These are phyloP conservation scores for Criorhina ranunculi DNA, from an alignment of 2,888 invertebrate species.

Conservation along the genomic window DNA sequence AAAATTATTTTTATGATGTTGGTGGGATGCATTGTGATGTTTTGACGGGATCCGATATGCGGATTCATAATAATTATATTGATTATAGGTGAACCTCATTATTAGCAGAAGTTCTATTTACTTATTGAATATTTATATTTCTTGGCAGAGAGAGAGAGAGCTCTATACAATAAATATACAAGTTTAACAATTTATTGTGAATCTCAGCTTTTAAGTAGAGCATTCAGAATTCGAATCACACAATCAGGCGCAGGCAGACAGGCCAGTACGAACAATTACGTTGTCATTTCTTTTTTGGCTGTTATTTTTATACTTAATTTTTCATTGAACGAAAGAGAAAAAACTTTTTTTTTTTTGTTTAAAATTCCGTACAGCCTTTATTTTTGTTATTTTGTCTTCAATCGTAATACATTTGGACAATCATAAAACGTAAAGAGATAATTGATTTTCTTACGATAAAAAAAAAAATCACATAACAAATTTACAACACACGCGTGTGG, in stretches of 20 bases:
- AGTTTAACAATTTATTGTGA: background rate
- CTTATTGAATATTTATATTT: slow-evolving; percentile 19
- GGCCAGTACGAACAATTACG: slow-evolving; percentile 38
- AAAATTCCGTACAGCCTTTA: slow-evolving; percentile 38
- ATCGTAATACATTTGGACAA: slow-evolving; percentile 22
- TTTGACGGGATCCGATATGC: slow-evolving; percentile 83
- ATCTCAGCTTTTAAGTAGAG: background rate
- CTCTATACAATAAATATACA: too few species aligned
- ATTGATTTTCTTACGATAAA: slow-evolving; percentile 32
- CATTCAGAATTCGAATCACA: slow-evolving; percentile 62
- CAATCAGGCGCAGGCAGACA: slow-evolving; percentile 8
- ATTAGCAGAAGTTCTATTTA: slow-evolving; percentile 8
- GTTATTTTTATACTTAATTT: slow-evolving; percentile 38
- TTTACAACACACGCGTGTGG: slow-evolving; percentile 2
- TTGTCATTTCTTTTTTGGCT: slow-evolving; percentile 32
- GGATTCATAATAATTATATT: slow-evolving; percentile 83
- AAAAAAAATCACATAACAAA: slow-evolving; percentile 44
- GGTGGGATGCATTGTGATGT: slow-evolving; percentile 81
- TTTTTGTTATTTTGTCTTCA: slow-evolving; percentile 33
- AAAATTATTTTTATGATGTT: slow-evolving; percentile 83
- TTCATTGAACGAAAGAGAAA: slow-evolving; percentile 9
- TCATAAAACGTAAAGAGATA: slow-evolving; percentile 6
- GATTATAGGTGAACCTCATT: slow-evolving; percentile 84
- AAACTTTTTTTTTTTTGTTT: slow-evolving; percentile 43
- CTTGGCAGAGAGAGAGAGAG: background rate